Percentiles rank a stretch among this genome's conserved stretches.
Evolutionary conservation across 2,113 vertebrate species (phyloP).

Genomic region (Apodemus sylvaticus): DNA sequence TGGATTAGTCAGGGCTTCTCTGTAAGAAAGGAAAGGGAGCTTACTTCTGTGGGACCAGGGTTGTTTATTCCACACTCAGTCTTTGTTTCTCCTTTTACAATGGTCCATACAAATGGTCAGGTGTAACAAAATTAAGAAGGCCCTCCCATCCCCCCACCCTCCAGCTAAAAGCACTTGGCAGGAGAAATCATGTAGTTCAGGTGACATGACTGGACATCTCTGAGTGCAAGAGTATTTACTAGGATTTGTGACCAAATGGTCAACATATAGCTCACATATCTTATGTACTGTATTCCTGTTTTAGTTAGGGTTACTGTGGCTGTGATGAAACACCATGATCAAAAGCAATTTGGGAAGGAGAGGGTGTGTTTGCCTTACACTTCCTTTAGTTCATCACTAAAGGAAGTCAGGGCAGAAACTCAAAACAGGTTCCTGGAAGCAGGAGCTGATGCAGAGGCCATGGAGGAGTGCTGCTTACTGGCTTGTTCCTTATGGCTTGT

Average conservation of each 20-base stretch:
- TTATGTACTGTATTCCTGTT: neutral
- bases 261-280: neutral
- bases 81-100: slow-evolving; percentile 5
- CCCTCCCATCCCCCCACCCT: neutral
- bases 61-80: slow-evolving; percentile 24
- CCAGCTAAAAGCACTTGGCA: neutral
- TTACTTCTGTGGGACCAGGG: neutral
- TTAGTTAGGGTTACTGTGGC: neutral
- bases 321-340: neutral
- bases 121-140: slow-evolving; percentile 37
- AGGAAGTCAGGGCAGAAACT: neutral
- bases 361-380: neutral
- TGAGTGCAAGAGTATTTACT: neutral
- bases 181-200: neutral
- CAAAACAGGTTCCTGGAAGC: neutral
- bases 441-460: neutral
- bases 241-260: neutral
- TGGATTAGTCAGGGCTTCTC: slow-evolving; percentile 9
- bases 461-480: neutral
- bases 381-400: neutral
- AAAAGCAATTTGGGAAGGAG: neutral
- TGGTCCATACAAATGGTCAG: slow-evolving; percentile 16
- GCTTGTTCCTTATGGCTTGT: neutral
- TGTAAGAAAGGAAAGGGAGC: slow-evolving; percentile 15
- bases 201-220: neutral